Percentiles rank a stretch among this genome's conserved stretches.
Conservation (phyloP, 35 echinoderm and acorn worm species). For the Stichopus chloronotus region DNA sequence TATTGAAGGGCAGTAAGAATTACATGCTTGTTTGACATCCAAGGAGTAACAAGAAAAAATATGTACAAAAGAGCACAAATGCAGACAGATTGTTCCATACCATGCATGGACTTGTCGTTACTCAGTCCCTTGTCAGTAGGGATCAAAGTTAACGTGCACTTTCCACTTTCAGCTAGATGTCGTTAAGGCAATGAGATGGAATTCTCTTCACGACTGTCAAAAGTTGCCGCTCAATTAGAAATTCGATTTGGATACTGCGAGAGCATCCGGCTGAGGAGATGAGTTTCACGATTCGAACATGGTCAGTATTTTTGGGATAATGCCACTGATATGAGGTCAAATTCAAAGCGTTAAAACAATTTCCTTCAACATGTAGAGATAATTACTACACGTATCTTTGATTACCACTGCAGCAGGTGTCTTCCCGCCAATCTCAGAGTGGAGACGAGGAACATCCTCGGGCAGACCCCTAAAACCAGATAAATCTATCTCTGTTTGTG, state of each 20-base stretch:
- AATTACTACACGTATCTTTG: background rate
- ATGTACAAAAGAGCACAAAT: too few species aligned
- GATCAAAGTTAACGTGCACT: too few species aligned
- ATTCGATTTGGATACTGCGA: background rate
- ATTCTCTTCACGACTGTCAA: too few species aligned
- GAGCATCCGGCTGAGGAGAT: background rate
- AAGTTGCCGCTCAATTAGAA: background rate
- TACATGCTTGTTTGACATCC: too few species aligned
- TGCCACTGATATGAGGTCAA: background rate
- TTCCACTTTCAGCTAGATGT: too few species aligned
- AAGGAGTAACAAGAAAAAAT: too few species aligned
- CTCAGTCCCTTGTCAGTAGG: too few species aligned
- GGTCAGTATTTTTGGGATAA: background rate
- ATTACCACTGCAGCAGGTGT: conserved; percentile 34
- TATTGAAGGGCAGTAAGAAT: too few species aligned
- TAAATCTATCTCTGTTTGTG: conserved; percentile 24
- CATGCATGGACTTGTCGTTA: too few species aligned
- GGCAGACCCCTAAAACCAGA: conserved; percentile 45
- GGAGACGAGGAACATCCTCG: background rate
- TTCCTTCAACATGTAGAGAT: background rate
- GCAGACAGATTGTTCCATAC: too few species aligned
- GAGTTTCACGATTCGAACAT: background rate
- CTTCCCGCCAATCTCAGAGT: background rate
- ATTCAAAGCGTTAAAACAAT: conserved; percentile 17
- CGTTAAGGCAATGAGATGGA: too few species aligned